Evolutionary conservation across 2,797 vertebrate genomes (phyloP), one percentile per base, ranked within the genome.

Genomic region (Antennarius maculatus): DNA sequence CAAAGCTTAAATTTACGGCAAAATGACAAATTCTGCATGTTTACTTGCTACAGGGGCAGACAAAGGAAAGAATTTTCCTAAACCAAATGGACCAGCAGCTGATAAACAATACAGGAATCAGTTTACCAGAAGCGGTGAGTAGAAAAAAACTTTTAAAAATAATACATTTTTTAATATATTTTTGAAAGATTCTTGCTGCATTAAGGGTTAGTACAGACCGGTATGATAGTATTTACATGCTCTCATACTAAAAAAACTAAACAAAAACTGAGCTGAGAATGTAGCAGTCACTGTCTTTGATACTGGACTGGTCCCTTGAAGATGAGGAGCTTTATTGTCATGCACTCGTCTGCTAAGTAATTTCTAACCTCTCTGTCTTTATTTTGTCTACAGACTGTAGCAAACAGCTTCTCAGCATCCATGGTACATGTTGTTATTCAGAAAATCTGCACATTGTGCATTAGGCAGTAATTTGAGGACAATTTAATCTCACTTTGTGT

Each of bases 31-130:
- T 50, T 41, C 23, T 23, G 23, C 23, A 23, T 39, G 13, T 49
- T 2, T 27, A 13, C 7, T 41, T 72, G 42, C 70, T 43, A 43
- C 42, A 91, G 89, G 84, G 86, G 14, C 67, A 80, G 53, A 77
- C 80, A 41, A 84, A 81, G 66, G 71, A 87, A 41, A 76, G 52
- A 55, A 41, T 61, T 4, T 89, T 86, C 41, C 81, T 91, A 18
- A 51, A 10, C 28, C 27, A 60, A 4, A 74, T 89, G 61, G 60
- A 61, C 4, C n/a, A 84, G 14, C 69, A 89, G 10, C 75, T 89
- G 5, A 29, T 18, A 13, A 47, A 85, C 42, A 71, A 78, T 60
- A 3, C 48, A 18, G 61, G 54, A 2, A 14, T 66, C 2, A 2
- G 48, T n/a, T 51, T 91, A 61, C 78, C 86, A 63, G 66, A 53